phyloP scores from a whole-genome alignment of 1,140 invertebrate species.

The Hirudo medicinalis region DNA sequence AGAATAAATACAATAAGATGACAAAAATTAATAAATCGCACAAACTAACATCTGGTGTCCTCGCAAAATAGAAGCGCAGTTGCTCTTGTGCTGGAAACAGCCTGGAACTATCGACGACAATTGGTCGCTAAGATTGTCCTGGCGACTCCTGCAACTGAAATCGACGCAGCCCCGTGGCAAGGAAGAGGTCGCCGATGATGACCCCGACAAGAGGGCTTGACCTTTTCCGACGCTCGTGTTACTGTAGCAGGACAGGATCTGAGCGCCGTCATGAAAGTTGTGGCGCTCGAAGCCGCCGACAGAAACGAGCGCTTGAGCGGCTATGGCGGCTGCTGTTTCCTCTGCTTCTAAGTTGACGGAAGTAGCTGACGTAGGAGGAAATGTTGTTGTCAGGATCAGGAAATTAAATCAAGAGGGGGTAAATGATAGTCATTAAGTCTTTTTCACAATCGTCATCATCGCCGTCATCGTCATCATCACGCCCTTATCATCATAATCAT shows the following conservation, averaged over 20 bases:
- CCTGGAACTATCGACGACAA: not conserved
- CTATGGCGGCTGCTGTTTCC: not conserved
- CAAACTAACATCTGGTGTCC: too few relatives aligned
- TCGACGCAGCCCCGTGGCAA: not conserved
- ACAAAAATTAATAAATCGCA: too few relatives aligned
- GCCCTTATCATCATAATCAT: not conserved
- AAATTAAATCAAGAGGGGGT: too few relatives aligned
- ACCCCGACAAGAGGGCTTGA: not conserved
- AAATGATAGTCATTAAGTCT: too few relatives aligned
- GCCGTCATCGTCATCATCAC: not conserved
- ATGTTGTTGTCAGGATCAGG: too few relatives aligned
- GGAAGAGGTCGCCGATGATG: not conserved
- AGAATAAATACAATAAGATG: too few relatives aligned
- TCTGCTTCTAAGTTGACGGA: constrained; percentile 9
- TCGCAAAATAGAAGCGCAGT: not conserved
- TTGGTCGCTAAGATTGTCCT: not conserved
- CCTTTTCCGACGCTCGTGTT: not conserved
- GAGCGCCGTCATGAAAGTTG: not conserved
- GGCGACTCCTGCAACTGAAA: not conserved
- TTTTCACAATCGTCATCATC: too few relatives aligned
- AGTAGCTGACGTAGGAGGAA: not conserved
- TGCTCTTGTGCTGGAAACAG: not conserved
- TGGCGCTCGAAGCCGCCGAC: not conserved
- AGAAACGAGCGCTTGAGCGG: not conserved
- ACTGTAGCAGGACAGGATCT: not conserved